These are phyloP conservation scores for Halictus quadricinctus DNA, from an alignment of 2,888 invertebrate genomes.

Conservation along the genomic window DNA sequence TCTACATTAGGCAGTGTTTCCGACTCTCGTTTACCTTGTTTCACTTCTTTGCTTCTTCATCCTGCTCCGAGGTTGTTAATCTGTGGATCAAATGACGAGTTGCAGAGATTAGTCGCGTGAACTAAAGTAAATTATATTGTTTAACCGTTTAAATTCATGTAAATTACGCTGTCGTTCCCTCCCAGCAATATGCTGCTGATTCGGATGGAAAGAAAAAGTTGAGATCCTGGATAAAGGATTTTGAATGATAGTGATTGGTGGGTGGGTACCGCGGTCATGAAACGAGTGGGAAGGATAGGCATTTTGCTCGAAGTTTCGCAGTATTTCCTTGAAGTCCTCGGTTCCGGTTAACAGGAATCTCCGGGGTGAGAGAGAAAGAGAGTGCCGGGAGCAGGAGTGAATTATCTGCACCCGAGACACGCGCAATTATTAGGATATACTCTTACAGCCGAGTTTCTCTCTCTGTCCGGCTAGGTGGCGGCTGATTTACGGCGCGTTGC, in stretches of 20 bases:
- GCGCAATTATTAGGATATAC: conserved; percentile 61
- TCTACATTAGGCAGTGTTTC: too few species aligned
- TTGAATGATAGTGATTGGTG: neutral
- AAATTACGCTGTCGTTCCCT: too few species aligned
- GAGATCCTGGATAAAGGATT: neutral
- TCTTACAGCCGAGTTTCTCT: conserved; percentile 44
- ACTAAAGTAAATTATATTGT: too few species aligned
- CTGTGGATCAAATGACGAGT: too few species aligned
- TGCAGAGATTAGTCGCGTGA: too few species aligned
- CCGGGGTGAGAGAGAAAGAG: conserved; percentile 12
- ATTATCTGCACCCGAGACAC: conserved; percentile 55
- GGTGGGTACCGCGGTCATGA: neutral
- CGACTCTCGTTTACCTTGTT: too few species aligned
- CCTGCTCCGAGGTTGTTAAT: too few species aligned
- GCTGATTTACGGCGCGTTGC: conserved; percentile 72
- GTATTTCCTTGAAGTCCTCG: neutral
- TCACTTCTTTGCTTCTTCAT: too few species aligned
- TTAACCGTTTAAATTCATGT: too few species aligned
- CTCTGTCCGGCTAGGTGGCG: conserved; percentile 43
- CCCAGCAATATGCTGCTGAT: neutral
- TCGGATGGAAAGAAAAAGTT: neutral
- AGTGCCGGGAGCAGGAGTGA: conserved; percentile 31
- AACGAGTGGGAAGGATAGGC: neutral
- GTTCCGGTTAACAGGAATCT: neutral
- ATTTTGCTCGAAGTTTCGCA: neutral